These are phyloP conservation scores for Achlya flavicornis DNA, from an alignment of 2,888 invertebrate species.

Conservation along the genomic window DNA sequence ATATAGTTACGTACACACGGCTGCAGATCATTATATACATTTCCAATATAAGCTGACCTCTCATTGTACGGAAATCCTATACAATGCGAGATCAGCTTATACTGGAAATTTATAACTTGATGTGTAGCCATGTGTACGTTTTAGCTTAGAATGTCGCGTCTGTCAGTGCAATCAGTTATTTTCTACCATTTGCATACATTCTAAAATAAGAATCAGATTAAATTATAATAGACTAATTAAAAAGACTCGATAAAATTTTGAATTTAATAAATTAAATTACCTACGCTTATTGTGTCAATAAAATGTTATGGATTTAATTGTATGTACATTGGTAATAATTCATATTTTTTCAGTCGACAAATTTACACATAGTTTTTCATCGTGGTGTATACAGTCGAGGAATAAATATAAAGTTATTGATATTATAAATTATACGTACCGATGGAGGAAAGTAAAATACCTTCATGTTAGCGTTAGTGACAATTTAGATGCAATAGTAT, in stretches of 20 bases:
- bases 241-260: conserved; percentile 34
- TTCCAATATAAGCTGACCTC: too few relatives aligned
- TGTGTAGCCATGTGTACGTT: too few relatives aligned
- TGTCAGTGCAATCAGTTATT: conserved; percentile 46
- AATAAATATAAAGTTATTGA: conserved; percentile 43
- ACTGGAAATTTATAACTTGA: too few relatives aligned
- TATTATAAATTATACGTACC: conserved; percentile 14
- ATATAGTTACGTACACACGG: too few relatives aligned
- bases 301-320: conserved; percentile 44
- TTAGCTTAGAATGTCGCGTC: conserved; percentile 36
- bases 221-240: conserved; percentile 17
- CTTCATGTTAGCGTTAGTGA: neutral
- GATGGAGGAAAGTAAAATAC: conserved; percentile 24
- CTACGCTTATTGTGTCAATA: conserved; percentile 68
- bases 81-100: too few relatives aligned
- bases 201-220: conserved; percentile 45
- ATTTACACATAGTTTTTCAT: conserved; percentile 57
- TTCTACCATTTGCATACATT: conserved; percentile 26
- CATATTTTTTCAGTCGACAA: conserved; percentile 69
- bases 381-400: conserved; percentile 71
- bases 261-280: conserved; percentile 47
- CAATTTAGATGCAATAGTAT: neutral
- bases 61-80: too few relatives aligned
- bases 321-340: conserved; percentile 41
- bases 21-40: too few relatives aligned